Conservation (phyloP, 2,888 invertebrate species). For the Drosophila siamana region DNA sequence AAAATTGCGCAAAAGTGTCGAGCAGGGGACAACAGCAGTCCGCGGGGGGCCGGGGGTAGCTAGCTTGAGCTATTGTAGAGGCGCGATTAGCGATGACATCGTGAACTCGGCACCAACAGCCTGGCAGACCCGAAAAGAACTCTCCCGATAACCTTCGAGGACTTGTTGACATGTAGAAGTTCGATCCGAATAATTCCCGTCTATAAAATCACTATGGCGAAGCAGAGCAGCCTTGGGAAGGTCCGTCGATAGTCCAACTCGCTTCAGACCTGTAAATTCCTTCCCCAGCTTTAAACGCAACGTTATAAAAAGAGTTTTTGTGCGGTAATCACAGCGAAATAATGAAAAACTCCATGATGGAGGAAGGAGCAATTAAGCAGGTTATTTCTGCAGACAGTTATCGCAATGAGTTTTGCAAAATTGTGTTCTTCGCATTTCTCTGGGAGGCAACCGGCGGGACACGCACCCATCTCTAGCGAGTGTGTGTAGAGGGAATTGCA, state of each 20-base stretch:
- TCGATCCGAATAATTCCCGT: no score
- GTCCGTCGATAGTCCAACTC: no score
- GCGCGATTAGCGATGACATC: constrained; percentile 6
- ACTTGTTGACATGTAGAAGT: no score
- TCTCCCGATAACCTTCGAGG: no score
- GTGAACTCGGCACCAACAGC: background rate
- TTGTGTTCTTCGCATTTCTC: no score
- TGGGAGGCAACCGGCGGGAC: background rate
- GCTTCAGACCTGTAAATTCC: no score
- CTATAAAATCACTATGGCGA: no score
- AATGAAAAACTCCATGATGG: background rate
- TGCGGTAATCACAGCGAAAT: no score
- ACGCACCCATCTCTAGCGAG: constrained; percentile 12
- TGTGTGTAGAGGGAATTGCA: constrained; percentile 8
- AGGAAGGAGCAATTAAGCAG: background rate
- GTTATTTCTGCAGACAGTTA: background rate
- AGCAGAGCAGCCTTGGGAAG: no score
- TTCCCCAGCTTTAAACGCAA: no score
- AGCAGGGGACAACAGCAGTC: background rate
- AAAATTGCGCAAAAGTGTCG: constrained; percentile 66
- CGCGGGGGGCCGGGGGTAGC: background rate
- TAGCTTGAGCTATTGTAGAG: constrained; percentile 12
- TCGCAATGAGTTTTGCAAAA: background rate
- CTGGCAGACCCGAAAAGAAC: background rate
- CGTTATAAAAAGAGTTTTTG: no score